Base-by-base conservation (phyloP, 2,888 invertebrate species). In the Pediacus dermestoides region DNA sequence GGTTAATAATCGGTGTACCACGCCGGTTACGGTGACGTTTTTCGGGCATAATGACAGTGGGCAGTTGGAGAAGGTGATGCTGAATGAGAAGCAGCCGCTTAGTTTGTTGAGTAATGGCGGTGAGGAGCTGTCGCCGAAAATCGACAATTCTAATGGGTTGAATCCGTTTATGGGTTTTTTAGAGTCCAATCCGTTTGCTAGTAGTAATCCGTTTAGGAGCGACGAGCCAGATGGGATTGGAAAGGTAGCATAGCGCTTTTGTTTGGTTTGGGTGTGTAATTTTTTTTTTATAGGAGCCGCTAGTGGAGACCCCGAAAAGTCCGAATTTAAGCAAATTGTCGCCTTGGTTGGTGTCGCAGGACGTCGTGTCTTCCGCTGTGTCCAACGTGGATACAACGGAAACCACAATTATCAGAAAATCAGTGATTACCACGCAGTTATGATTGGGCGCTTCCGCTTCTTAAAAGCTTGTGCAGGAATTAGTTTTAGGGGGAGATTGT, bases 401-500 rank as follows among this genome's bases (percentile, higher is more conserved):
- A 63, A 77, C 79, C 60, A 46, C 67, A 9, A 84, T 88, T 51
- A 82, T 87, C 60, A 79, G 88, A 53, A 89, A 88, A 71, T 87
- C 88, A 44, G 89, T 89, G 58, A 89, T 89, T 55, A 89, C 88
- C 48, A 89, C 89, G 45, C 89, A 89, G 69, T 75, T 89, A 57
- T 84, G 75, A 72, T 30, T 21, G 25, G 12, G 31, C 13, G 1
- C 23, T 7, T 15, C 22, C 12, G 4, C n/a, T n/a, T n/a, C n/a
- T n/a, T n/a, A n/a, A n/a, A n/a, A n/a, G n/a, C n/a, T n/a, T n/a
- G n/a, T n/a, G n/a, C n/a, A n/a, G n/a, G n/a, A n/a, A n/a, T n/a
- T n/a, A n/a, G n/a, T n/a, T n/a, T n/a, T n/a, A n/a, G n/a, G n/a
- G n/a, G n/a, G n/a, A n/a, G n/a, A n/a, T n/a, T n/a, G n/a, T n/a